These are phyloP conservation scores for Andrena camellia DNA, from an alignment of 2,888 invertebrate species.

Conservation along the genomic window DNA sequence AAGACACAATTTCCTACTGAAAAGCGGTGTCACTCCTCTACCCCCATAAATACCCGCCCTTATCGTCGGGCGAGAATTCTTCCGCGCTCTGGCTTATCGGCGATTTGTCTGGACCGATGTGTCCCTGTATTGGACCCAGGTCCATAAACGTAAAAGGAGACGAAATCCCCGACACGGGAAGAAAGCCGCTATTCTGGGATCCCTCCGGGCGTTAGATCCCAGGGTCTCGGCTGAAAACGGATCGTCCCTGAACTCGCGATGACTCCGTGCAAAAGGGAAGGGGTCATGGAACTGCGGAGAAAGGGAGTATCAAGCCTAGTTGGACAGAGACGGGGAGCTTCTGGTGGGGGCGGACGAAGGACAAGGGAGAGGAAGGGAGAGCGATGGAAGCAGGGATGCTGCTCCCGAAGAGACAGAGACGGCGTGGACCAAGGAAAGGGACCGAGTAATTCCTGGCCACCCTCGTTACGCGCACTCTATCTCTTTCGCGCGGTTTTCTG, in stretches of 20 bases:
- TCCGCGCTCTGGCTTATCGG: constrained; percentile 25
- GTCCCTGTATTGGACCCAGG: constrained; percentile 2
- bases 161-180: constrained; percentile 43
- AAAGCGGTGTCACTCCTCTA: not conserved
- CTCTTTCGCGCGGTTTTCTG: not conserved
- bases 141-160: constrained; percentile 29
- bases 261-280: constrained; percentile 72
- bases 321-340: constrained; percentile 41
- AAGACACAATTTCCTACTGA: not conserved
- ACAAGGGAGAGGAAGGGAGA: constrained; percentile 60
- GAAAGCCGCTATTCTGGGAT: constrained; percentile 63
- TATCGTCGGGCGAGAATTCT: not conserved
- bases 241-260: constrained; percentile 80
- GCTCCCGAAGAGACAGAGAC: constrained; percentile 47
- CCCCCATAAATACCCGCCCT: not conserved
- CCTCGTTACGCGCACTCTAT: constrained; percentile 54
- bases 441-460: constrained; percentile 53
- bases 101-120: constrained; percentile 35
- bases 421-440: not conserved
- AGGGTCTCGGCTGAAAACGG: constrained; percentile 75
- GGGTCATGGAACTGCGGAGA: constrained; percentile 70
- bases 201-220: constrained; percentile 59
- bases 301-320: constrained; percentile 52
- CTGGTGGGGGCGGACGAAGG: constrained; percentile 64
- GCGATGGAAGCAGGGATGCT: constrained; percentile 60